Evolutionary conservation across 2,113 vertebrate genomes (phyloP), one percentile per base, ranked within the genome.

Genomic region (Marmota flaviventris): DNA sequence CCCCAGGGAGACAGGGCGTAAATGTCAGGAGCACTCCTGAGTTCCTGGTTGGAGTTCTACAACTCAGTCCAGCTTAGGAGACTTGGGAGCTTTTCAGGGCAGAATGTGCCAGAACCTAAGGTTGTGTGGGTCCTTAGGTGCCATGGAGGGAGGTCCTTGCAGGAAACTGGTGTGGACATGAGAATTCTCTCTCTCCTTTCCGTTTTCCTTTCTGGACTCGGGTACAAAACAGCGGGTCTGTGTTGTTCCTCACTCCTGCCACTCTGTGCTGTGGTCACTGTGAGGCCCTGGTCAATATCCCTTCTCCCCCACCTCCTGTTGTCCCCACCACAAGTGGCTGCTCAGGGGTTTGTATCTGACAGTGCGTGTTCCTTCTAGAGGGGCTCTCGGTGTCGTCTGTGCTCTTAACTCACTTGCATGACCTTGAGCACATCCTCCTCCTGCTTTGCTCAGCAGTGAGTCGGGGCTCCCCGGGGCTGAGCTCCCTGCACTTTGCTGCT

Each of bases 231-330:
- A 18, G 67, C 0, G 11, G 8, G 58, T 25, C 18, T 18, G 8
- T 8, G n/a, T 70, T 69, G 0, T n/a, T 24, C 61, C 58, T 2
- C 1, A 56, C 34, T 32, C 45, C 29, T 37, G 7, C 1, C 6
- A 1, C 7, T 0, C 8, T 0, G 53, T 4, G 37, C 29, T 10
- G 0, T 6, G 8, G 69, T 42, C 22, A 3, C 48, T 10, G 1
- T 14, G 14, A n/a, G 48, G 61, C 32, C 63, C 78, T 34, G 13
- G 12, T 32, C 27, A 0, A 45, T 2, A 0, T 2, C 14, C 29
- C n/a, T 29, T 0, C 2, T 32, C 51, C 39, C 39, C 16, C 45
- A 45, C 9, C 69, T 25, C 27, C 51, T 53, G 51, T 48, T 42
- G 27, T 18, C 8, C n/a, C 39, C 5, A 0, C 72, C 72, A 0